Conservation (phyloP, 1,140 invertebrate genomes). For the Magallana gigas region DNA sequence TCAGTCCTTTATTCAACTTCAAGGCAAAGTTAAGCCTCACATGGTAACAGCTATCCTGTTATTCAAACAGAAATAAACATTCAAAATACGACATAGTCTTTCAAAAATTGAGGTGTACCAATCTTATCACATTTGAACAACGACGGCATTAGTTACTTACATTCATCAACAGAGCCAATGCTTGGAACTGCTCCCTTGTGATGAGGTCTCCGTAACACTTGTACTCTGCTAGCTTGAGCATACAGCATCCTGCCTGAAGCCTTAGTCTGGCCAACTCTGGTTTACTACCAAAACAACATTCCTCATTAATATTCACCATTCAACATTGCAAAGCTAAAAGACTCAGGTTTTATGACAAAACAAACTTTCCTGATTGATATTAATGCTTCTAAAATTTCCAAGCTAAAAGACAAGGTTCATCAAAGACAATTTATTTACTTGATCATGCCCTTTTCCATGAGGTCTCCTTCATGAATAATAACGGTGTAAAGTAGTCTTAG, state of each 20-base stretch:
- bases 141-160: slow-evolving; percentile 79
- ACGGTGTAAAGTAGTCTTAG: slow-evolving; percentile 95
- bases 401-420: too few relatives aligned
- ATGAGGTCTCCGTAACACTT: slow-evolving; percentile 97
- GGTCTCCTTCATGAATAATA: slow-evolving; percentile 92
- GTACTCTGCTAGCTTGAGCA: slow-evolving; percentile 97
- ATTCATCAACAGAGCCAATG: slow-evolving; percentile 93
- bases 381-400: not conserved
- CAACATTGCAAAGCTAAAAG: not conserved
- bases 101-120: too few relatives aligned
- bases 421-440: slow-evolving; percentile 74
- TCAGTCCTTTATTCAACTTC: slow-evolving; percentile 94
- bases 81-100: not conserved
- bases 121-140: too few relatives aligned
- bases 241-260: slow-evolving; percentile 93
- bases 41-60: slow-evolving; percentile 91
- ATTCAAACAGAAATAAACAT: slow-evolving; percentile 46
- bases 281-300: slow-evolving; percentile 82
- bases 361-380: not conserved
- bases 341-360: not conserved
- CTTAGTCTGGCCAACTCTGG: slow-evolving; percentile 96
- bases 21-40: slow-evolving; percentile 93
- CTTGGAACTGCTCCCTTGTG: slow-evolving; percentile 96
- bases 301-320: not conserved
- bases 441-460: slow-evolving; percentile 83